Evolutionary conservation across 2,797 vertebrate genomes (phyloP).

Genomic region (Melanotaenia parkinsoni): DNA sequence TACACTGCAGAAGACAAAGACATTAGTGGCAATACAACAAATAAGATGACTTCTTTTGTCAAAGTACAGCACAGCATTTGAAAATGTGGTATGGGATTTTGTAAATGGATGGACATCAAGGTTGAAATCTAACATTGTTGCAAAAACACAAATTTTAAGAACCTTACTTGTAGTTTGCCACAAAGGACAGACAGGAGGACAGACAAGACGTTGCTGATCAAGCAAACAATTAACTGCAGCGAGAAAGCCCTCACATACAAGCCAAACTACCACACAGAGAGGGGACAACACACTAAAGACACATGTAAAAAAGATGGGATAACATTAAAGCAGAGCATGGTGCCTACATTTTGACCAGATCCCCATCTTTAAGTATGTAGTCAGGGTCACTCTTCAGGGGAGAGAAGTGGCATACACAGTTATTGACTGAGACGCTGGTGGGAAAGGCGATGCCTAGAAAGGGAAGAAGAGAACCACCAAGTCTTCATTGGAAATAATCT

Average conservation of each 20-base stretch:
- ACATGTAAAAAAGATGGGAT: constrained; percentile 27
- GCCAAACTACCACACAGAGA: constrained; percentile 26
- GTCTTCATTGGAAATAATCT: constrained; percentile 63
- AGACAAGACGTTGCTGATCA: constrained; percentile 24
- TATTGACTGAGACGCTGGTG: constrained; percentile 97
- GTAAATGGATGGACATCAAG: background rate
- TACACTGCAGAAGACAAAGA: constrained; percentile 36
- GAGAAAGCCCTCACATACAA: constrained; percentile 37
- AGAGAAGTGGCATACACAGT: constrained; percentile 98
- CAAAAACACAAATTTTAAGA: constrained; percentile 2
- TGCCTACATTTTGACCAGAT: constrained; percentile 90
- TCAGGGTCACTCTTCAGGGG: constrained; percentile 97
- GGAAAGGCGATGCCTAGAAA: constrained; percentile 94
- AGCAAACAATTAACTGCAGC: background rate
- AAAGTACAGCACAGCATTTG: background rate
- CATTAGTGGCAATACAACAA: constrained; percentile 66
- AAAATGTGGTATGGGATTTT: background rate
- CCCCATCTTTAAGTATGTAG: constrained; percentile 93
- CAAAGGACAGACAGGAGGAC: constrained; percentile 25
- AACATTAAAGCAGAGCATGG: constrained; percentile 42
- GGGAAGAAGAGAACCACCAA: constrained; percentile 70
- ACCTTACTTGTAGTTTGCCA: constrained; percentile 64
- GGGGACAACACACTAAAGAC: constrained; percentile 52
- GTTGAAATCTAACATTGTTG: background rate
- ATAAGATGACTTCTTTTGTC: background rate